Evolutionary conservation across 2,113 vertebrate species (phyloP), one percentile per base, ranked within the genome.

Genomic region (Cephalopholis sonnerati): DNA sequence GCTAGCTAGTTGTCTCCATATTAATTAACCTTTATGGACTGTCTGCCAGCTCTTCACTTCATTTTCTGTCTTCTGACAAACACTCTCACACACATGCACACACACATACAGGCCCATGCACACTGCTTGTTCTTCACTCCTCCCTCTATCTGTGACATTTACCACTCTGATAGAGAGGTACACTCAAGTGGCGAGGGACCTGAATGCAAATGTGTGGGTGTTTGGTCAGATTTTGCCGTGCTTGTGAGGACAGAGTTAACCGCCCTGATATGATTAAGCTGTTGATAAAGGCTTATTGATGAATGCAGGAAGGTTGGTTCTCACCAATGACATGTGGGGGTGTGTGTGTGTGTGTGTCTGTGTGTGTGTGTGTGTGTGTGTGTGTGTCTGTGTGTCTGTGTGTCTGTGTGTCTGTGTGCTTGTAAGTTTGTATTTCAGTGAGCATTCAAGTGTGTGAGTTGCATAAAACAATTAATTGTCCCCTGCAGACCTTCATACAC

Each of bases 21-120:
- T 93, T 95, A 94, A 95, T 95, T 94, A 95, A 95, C 93, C 93
- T 94, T 94, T 90, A 94, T 94, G 93, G 89, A 92, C 94, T 94
- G 89, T 90, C 90, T 92, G 88, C 90, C 71, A 86, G 84, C 84
- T 92, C 88, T 82, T 91, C 81, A 90, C 88, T 94, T 85, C 78
- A 85, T 82, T 85, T 78, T 91, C 70, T 54, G 58, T 89, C 84
- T 86, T 85, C 57, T 73, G 61, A 79, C 72, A 73, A 51, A 64
- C 39, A 67, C 77, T 69, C 64, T 7, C 27, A 8, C 24, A 44
- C 79, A 48, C 36, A 54, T 24, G 55, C 29, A 59, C 24, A 16
- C 15, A 69, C 59, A 39, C 65, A 74, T 29, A 64, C 25, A 58
- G 5, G 6, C 66, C 77, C 72, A 65, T 6, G 55, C 76, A 69